Conservation (phyloP, 2,113 vertebrate species). For the Noctilio leporinus region DNA sequence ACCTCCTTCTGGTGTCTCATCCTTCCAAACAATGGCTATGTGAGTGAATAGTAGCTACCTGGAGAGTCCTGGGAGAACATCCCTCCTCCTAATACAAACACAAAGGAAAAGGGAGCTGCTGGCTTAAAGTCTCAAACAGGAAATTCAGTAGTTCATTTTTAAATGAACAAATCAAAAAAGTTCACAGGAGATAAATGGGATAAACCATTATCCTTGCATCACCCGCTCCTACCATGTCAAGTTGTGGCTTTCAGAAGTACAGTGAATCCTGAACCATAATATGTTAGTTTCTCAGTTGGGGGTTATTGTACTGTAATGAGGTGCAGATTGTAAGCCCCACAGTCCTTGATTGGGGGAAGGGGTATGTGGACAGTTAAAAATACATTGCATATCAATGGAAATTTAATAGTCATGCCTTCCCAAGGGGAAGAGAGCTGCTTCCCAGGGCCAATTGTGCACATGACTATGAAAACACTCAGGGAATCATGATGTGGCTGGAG, state of each 20-base stretch:
- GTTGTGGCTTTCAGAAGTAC: neutral
- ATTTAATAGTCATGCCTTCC: no score
- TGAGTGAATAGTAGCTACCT: no score
- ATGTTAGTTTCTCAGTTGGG: neutral
- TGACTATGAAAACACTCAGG: no score
- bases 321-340: no score
- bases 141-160: neutral
- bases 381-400: no score
- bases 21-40: neutral
- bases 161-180: neutral
- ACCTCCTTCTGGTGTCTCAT: neutral
- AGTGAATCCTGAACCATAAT: neutral
- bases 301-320: neutral
- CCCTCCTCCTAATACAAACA: neutral
- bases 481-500: no score
- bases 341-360: no score
- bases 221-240: neutral
- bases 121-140: neutral
- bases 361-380: no score
- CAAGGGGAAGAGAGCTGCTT: no score
- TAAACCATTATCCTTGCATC: neutral
- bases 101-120: neutral
- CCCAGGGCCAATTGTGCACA: no score
- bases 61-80: neutral
- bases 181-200: neutral